Evolutionary conservation across 2,888 invertebrate genomes (phyloP).

Genomic region (Erebia ligea): DNA sequence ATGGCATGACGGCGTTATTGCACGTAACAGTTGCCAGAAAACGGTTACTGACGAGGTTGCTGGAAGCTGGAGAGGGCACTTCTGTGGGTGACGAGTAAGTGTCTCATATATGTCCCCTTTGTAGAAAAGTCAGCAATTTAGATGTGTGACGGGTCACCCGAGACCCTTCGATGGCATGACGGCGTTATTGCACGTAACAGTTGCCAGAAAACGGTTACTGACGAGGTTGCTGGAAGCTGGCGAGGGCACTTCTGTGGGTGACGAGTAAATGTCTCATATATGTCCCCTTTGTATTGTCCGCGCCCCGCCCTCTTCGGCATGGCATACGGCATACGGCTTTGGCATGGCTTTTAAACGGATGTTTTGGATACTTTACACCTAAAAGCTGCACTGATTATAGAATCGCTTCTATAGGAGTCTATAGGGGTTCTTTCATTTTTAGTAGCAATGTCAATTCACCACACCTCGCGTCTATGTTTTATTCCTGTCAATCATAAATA

Average conservation of each 20-base stretch:
- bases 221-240: constrained; percentile 90
- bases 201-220: constrained; percentile 84
- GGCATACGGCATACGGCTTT: no score
- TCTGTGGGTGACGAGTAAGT: constrained; percentile 85
- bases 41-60: constrained; percentile 86
- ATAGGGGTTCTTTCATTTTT: no score
- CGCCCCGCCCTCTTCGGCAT: no score
- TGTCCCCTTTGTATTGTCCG: no score
- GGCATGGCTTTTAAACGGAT: no score
- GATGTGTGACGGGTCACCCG: constrained; percentile 71
- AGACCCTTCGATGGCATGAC: constrained; percentile 79
- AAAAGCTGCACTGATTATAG: no score
- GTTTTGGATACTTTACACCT: no score
- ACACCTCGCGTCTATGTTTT: no score
- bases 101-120: not conserved
- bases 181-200: constrained; percentile 84
- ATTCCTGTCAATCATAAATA: no score
- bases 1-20: constrained; percentile 78
- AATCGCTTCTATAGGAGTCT: no score
- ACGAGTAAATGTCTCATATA: constrained; percentile 68
- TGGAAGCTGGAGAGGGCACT: constrained; percentile 90
- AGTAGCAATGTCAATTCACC: no score
- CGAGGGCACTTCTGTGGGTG: constrained; percentile 86
- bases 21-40: constrained; percentile 84
- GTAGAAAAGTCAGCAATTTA: constrained; percentile 72